Evolutionary conservation across 2,113 vertebrate genomes (phyloP), one percentile per base, ranked within the genome.

Genomic region (Chaetops frenatus): DNA sequence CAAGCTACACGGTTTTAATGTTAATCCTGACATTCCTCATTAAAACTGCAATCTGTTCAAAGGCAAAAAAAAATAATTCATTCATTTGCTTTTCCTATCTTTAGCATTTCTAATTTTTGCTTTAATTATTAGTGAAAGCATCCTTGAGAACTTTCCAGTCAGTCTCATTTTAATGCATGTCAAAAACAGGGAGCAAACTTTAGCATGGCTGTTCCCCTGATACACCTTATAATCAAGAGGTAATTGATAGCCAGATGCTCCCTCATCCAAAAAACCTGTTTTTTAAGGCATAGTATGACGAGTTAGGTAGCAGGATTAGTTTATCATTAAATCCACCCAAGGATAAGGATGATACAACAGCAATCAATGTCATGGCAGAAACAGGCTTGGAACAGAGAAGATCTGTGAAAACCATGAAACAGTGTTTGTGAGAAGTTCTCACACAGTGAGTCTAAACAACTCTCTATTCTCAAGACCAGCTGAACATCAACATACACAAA

Each of bases 191-290:
- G 48, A 94, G 47, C 33, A 94, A 97, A 93, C 65, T 60, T 86
- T 50, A 71, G 45, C 61, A 84, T 31, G n/a, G 44, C 21, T 94
- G 79, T 28, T 96, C 88, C 92, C 64, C 17, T 65, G 85, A 64
- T 45, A 71, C 1, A 6, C n/a, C 53, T 82, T 50, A 50, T 85
- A 94, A 95, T 47, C 82, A 71, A 92, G 76, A 93, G 57, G 50
- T 79, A 91, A 90, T 72, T 92, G 86, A 78, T 51, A 94, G 35
- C 78, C 91, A 96, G 91, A 79, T 96, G 88, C 57, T 80, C 66
- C 44, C 74, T 70, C 4, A 3, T 19, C 45, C 86, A 86, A 93
- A 96, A 96, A 86, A 24, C 48, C 48, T 83, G 74, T 1, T 79
- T 93, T 88, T 79, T 66, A 81, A 91, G 76, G 25, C 2, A 0